These are phyloP conservation scores for roundworm (Caenorhabditis elegans) DNA, from an alignment of 1,140 invertebrate genomes.

Conservation along the genomic window WBcel235 BX284603.4:1897001-1897500, in stretches of 20 bases:
- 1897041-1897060: no score
- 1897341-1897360: constrained; percentile 49
- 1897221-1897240: neutral
- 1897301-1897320: constrained; percentile 63
- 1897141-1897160: no score
- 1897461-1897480: constrained; percentile 33
- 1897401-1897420: constrained; percentile 58
- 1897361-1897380: constrained; percentile 54
- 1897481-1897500: constrained; percentile 36
- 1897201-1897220: no score
- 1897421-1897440: constrained; percentile 20
- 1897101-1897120: no score
- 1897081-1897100: no score
- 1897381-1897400: constrained; percentile 50
- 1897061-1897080: no score
- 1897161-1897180: no score
- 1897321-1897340: constrained; percentile 48
- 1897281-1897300: constrained; percentile 56
- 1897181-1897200: no score
- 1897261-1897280: constrained; percentile 58
- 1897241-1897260: neutral
- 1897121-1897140: no score
- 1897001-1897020: no score
- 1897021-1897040: no score
- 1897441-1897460: neutral